Percentiles rank a stretch among this genome's conserved stretches.
phyloP scores from a whole-genome alignment of 2,888 invertebrate species.

The Disparrhopalites patrizii region DNA sequence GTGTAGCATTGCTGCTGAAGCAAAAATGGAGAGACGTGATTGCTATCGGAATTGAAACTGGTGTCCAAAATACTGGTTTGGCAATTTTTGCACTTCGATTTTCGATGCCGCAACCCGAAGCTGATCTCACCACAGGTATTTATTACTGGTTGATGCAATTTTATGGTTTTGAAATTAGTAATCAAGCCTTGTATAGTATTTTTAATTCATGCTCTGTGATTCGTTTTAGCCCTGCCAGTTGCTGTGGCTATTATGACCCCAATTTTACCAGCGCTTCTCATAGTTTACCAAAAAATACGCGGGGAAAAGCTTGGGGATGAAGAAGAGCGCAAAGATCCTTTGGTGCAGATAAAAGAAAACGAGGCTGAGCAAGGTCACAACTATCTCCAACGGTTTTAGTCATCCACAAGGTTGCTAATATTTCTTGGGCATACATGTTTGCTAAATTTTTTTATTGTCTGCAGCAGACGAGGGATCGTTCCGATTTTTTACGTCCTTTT shows the following conservation, averaged over 20 bases:
- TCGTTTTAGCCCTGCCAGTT: constrained; percentile 71
- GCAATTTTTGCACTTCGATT: constrained; percentile 81
- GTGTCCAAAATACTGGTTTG: constrained; percentile 90
- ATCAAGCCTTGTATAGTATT: background rate
- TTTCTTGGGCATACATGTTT: constrained; percentile 19
- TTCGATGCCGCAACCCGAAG: constrained; percentile 76
- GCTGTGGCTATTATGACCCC: constrained; percentile 92
- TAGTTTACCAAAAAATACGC: constrained; percentile 35
- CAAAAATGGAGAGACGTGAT: constrained; percentile 66
- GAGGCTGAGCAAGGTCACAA: constrained; percentile 29
- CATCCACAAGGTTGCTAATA: constrained; percentile 12
- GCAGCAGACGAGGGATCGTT: too few species aligned
- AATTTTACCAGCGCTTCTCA: constrained; percentile 58
- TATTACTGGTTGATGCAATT: background rate
- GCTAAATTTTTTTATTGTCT: too few species aligned
- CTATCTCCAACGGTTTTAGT: constrained; percentile 8
- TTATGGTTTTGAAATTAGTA: background rate
- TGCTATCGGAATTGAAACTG: constrained; percentile 90
- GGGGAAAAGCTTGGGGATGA: constrained; percentile 26
- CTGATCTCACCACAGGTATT: constrained; percentile 82
- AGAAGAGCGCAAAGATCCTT: constrained; percentile 32
- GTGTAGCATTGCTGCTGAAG: constrained; percentile 59
- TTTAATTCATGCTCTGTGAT: too few species aligned
- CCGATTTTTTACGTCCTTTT: too few species aligned
- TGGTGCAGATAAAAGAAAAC: constrained; percentile 30